phyloP scores from a whole-genome alignment of 2,888 invertebrate genomes.

The Ernsta delagoae region DNA sequence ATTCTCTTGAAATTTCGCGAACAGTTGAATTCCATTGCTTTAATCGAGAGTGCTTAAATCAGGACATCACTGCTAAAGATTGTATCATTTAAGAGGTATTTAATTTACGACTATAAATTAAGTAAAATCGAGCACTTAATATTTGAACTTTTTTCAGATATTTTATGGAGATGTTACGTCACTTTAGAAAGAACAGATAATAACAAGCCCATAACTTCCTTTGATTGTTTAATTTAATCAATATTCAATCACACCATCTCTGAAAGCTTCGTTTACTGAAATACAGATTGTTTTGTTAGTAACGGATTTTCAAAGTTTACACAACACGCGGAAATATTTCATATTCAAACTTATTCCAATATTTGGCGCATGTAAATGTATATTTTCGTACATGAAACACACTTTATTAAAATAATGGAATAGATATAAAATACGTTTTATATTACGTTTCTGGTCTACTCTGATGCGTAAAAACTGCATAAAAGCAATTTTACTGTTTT shows the following conservation, averaged over 20 bases:
- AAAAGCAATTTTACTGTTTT: conserved; percentile 38
- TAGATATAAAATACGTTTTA: neutral
- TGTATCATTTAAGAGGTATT: too few relatives aligned
- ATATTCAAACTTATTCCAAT: neutral
- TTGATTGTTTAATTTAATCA: too few relatives aligned
- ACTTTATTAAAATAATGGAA: conserved; percentile 21
- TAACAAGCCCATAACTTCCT: too few relatives aligned
- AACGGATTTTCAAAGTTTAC: neutral
- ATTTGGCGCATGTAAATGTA: neutral
- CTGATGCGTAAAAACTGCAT: conserved; percentile 38
- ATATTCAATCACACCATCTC: neutral
- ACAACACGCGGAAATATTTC: neutral
- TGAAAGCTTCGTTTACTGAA: neutral
- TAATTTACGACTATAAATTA: too few relatives aligned
- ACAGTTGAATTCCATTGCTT: too few relatives aligned
- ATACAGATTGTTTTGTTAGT: neutral
- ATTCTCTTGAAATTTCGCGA: too few relatives aligned
- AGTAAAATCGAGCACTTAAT: too few relatives aligned
- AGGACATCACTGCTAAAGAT: too few relatives aligned
- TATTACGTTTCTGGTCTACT: conserved; percentile 18
- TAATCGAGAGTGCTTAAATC: too few relatives aligned
- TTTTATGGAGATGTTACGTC: too few relatives aligned
- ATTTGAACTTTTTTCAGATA: too few relatives aligned
- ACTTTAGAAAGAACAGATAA: too few relatives aligned
- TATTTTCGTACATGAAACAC: neutral